phyloP scores from a whole-genome alignment of 1,140 invertebrate genomes.

The Pantala flavescens region DNA sequence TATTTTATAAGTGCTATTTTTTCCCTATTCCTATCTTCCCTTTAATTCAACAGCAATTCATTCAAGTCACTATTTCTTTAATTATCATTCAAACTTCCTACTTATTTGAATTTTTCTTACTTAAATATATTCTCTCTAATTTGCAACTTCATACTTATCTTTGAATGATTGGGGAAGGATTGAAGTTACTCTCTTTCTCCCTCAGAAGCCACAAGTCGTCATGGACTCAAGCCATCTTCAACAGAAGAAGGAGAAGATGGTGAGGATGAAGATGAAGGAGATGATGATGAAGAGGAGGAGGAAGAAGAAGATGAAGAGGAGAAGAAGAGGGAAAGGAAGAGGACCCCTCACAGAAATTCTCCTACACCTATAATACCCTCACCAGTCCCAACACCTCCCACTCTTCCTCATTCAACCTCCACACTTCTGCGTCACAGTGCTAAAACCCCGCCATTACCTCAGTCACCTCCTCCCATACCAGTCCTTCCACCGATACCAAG shows the following conservation, averaged over 20 bases:
- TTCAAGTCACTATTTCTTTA: too few relatives aligned
- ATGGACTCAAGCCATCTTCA: not conserved
- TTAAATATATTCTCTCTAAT: too few relatives aligned
- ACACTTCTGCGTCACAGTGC: not conserved
- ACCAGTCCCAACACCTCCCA: not conserved
- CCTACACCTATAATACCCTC: not conserved
- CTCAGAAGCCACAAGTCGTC: not conserved
- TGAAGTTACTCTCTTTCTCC: not conserved
- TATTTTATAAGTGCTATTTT: too few relatives aligned
- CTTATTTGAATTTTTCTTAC: too few relatives aligned
- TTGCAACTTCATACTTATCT: too few relatives aligned
- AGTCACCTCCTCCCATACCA: not conserved
- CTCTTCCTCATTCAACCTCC: not conserved
- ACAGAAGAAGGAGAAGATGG: not conserved
- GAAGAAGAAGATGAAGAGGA: slow-evolving; percentile 49
- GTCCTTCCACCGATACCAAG: not conserved
- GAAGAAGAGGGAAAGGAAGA: slow-evolving; percentile 42
- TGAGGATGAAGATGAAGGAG: slow-evolving; percentile 18
- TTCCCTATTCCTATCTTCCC: too few relatives aligned
- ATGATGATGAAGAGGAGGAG: slow-evolving; percentile 49
- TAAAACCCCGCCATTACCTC: not conserved
- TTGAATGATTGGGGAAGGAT: too few relatives aligned
- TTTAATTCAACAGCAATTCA: too few relatives aligned
- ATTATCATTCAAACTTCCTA: too few relatives aligned
- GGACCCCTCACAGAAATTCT: not conserved